phyloP scores from a whole-genome alignment of 1,140 invertebrate genomes.

The Drosophila teissieri region DNA sequence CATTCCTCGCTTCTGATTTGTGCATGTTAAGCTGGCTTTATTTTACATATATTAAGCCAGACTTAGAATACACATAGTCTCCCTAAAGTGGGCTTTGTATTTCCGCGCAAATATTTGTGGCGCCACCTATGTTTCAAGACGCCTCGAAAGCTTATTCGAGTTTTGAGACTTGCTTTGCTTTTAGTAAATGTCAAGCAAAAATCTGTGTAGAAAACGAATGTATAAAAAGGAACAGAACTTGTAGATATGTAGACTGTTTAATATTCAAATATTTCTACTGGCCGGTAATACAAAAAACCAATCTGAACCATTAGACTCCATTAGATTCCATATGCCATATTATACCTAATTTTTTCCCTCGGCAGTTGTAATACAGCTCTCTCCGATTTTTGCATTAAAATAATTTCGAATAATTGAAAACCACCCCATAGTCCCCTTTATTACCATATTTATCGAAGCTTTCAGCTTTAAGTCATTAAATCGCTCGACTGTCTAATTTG shows the following conservation, averaged over 20 bases:
- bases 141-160: neutral
- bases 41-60: too few species aligned
- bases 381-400: neutral
- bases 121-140: neutral
- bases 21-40: too few species aligned
- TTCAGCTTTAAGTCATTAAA: conserved; percentile 17
- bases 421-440: neutral
- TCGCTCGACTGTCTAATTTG: conserved; percentile 16
- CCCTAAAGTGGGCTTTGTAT: neutral
- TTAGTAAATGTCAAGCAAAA: neutral
- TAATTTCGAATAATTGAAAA: conserved; percentile 6
- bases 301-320: too few species aligned
- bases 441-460: neutral
- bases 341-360: neutral
- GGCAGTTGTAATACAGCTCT: neutral
- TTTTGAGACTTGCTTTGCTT: neutral
- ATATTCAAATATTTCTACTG: neutral
- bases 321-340: neutral
- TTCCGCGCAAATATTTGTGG: neutral
- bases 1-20: too few species aligned
- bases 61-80: neutral
- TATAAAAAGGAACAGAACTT: neutral
- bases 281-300: neutral
- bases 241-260: neutral
- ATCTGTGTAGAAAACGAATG: neutral